Evolutionary conservation across 1,140 invertebrate genomes (phyloP).

Genomic region (Neomicropteryx cornuta): DNA sequence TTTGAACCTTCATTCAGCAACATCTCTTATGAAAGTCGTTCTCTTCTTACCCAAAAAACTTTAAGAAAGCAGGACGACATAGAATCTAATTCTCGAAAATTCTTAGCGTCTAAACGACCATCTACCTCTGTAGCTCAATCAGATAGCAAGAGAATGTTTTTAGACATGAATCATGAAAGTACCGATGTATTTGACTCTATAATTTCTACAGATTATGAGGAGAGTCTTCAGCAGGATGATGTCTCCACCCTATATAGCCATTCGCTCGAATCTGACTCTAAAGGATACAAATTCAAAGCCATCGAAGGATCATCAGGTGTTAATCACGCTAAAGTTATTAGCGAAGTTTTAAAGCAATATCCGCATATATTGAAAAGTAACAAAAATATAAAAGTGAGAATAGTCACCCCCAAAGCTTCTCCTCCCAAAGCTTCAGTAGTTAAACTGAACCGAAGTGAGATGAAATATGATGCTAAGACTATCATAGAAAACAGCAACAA

Average conservation of each 20-base stretch:
- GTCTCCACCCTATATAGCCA: conserved; percentile 5
- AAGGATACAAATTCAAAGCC: too few relatives aligned
- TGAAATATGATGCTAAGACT: conserved; percentile 32
- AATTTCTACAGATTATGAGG: conserved; percentile 8
- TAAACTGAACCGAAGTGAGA: too few relatives aligned
- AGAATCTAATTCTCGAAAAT: conserved; percentile 24
- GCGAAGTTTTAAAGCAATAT: conserved; percentile 77
- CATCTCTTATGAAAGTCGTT: conserved; percentile 58
- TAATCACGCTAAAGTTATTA: conserved; percentile 77
- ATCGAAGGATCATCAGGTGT: conserved; percentile 33
- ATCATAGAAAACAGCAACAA: conserved; percentile 5
- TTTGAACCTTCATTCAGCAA: conserved; percentile 53
- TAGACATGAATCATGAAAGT: conserved; percentile 36
- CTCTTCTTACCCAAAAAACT: conserved; percentile 38
- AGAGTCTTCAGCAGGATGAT: conserved; percentile 5
- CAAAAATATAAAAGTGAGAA: conserved; percentile 79
- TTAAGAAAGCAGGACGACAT: conserved; percentile 25
- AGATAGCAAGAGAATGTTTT: too few relatives aligned
- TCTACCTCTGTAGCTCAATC: too few relatives aligned
- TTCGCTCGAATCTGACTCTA: too few relatives aligned
- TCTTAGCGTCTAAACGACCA: too few relatives aligned
- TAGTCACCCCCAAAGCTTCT: conserved; percentile 47
- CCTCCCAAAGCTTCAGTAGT: conserved; percentile 17
- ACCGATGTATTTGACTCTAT: conserved; percentile 33
- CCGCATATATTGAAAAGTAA: conserved; percentile 76